Percentiles rank a stretch among this genome's conserved stretches.
These are phyloP conservation scores for Nezara viridula DNA, from an alignment of 2,888 invertebrate species.

Conservation along the genomic window DNA sequence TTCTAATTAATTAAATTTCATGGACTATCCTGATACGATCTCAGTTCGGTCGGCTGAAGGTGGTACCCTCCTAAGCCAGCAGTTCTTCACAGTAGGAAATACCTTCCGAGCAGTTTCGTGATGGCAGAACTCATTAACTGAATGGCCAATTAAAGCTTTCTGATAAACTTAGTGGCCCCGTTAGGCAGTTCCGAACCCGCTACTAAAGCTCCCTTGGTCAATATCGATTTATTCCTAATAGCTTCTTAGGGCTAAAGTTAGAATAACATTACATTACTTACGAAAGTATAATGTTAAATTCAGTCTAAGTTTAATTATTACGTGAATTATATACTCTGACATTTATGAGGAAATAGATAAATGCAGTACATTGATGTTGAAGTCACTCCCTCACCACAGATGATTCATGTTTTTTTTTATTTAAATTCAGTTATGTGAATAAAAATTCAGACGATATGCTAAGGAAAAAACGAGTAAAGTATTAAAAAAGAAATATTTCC, in stretches of 20 bases:
- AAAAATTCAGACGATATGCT: no score
- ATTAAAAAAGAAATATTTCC: no score
- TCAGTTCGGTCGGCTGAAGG: not conserved
- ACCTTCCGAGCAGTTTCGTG: not conserved
- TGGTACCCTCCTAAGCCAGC: not conserved
- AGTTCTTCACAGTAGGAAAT: not conserved
- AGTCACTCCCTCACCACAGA: no score
- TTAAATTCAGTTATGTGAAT: no score
- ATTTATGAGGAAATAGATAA: no score
- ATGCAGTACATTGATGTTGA: no score
- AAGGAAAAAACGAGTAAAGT: no score
- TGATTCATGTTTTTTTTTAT: no score
- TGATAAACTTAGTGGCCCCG: conserved; percentile 23
- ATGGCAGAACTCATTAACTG: conserved; percentile 33
- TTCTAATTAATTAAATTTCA: no score
- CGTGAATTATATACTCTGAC: not conserved
- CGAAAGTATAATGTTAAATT: not conserved
- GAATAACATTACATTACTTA: not conserved
- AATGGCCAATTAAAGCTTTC: conserved; percentile 40
- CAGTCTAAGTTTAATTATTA: not conserved
- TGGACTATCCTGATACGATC: no score
- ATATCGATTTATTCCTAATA: conserved; percentile 15
- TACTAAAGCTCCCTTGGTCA: not conserved
- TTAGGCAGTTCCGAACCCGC: not conserved
- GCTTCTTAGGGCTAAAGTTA: not conserved